Evolutionary conservation across 2,113 vertebrate species (phyloP).

Genomic region (Lagopus leucura): DNA sequence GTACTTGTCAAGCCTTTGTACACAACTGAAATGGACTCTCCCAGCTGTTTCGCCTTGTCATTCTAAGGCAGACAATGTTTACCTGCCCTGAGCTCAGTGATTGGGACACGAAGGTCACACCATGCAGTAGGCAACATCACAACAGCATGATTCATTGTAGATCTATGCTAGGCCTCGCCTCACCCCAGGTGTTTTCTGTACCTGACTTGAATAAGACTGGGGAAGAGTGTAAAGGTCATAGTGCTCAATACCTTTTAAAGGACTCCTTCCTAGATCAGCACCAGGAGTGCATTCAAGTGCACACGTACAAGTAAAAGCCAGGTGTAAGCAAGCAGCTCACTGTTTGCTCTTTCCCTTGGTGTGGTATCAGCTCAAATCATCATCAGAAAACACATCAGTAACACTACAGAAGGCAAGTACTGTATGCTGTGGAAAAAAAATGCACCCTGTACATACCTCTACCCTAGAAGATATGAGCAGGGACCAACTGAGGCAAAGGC

Average conservation of each 20-base stretch:
- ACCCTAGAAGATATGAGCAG: accelerated
- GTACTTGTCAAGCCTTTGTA: accelerated
- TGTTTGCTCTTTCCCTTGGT: background rate
- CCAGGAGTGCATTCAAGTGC: background rate
- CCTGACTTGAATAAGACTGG: background rate
- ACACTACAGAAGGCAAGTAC: background rate
- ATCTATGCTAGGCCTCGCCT: background rate
- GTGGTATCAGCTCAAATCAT: background rate
- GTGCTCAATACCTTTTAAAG: background rate
- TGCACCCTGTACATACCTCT: background rate
- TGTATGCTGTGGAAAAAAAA: background rate
- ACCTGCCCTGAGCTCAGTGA: background rate
- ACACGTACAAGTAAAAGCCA: background rate
- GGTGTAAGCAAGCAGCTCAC: background rate
- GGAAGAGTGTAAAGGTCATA: background rate
- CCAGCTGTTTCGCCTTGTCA: accelerated
- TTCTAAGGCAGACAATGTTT: background rate
- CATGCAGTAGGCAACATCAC: accelerated
- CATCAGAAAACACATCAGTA: background rate
- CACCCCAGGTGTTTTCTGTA: background rate
- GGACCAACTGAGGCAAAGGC: background rate
- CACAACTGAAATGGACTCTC: background rate
- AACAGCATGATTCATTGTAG: background rate
- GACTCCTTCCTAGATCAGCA: background rate
- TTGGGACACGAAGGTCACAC: background rate